These are phyloP conservation scores for Atrina japonica DNA, from an alignment of 2,888 invertebrate genomes.

Conservation along the genomic window DNA sequence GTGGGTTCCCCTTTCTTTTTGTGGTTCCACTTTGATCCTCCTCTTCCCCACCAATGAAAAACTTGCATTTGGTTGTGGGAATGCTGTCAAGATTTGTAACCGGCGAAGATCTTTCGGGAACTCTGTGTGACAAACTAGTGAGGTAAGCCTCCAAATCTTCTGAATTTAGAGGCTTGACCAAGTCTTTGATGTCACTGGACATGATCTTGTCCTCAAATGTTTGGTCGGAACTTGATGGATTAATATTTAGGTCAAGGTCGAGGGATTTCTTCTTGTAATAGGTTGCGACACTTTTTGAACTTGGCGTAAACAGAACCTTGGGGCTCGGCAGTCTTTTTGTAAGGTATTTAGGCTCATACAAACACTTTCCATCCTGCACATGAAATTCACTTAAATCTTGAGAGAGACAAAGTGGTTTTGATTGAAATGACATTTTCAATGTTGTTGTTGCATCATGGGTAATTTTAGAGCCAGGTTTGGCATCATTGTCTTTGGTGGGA, in stretches of 20 bases:
- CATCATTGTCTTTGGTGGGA: too few species aligned
- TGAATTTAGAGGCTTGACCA: constrained; percentile 66
- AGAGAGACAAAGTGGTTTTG: background rate
- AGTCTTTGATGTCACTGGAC: constrained; percentile 48
- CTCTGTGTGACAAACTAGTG: constrained; percentile 63
- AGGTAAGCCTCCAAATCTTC: constrained; percentile 71
- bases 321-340: constrained; percentile 63
- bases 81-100: constrained; percentile 50
- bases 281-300: constrained; percentile 47
- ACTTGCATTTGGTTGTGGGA: constrained; percentile 65
- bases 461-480: too few species aligned
- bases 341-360: constrained; percentile 26
- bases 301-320: constrained; percentile 67
- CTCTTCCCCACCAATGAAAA: constrained; percentile 59
- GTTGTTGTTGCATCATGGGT: background rate
- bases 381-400: constrained; percentile 1
- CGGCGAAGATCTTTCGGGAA: constrained; percentile 32
- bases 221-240: constrained; percentile 15
- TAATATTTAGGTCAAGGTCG: constrained; percentile 54
- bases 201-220: constrained; percentile 31
- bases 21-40: too few species aligned
- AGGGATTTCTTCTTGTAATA: constrained; percentile 60
- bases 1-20: too few species aligned
- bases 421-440: constrained; percentile 6
- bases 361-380: background rate